phyloP scores from a whole-genome alignment of 2,888 invertebrate species.

The Dynastes tityus region DNA sequence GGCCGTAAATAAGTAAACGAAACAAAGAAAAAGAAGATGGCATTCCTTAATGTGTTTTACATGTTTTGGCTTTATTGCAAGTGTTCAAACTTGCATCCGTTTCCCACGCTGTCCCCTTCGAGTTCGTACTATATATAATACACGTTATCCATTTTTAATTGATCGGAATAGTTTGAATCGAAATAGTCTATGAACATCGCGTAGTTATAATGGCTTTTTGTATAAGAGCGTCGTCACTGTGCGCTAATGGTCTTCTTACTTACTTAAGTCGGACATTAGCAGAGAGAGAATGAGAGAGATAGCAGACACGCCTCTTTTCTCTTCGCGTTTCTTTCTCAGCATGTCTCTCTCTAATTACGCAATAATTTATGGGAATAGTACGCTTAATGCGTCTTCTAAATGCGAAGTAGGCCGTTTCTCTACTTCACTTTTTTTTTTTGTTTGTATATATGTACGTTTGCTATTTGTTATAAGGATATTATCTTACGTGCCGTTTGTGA shows the following conservation, averaged over 20 bases:
- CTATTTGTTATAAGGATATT: no score
- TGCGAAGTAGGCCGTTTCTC: conserved; percentile 21
- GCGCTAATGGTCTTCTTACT: conserved; percentile 20
- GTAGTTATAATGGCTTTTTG: conserved; percentile 1
- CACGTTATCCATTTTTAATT: conserved; percentile 41
- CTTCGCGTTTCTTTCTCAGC: not conserved
- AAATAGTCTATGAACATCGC: conserved; percentile 11
- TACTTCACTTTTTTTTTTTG: conserved; percentile 3
- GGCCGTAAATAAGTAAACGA: conserved; percentile 21
- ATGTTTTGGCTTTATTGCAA: conserved; percentile 49
- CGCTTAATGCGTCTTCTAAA: conserved; percentile 5
- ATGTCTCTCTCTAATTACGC: conserved; percentile 24
- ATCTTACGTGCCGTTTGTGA: no score
- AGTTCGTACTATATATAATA: conserved; percentile 10
- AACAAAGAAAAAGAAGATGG: conserved; percentile 31
- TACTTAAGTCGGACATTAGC: conserved; percentile 2
- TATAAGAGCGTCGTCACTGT: not conserved
- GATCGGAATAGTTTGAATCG: conserved; percentile 24
- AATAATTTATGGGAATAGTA: conserved; percentile 23
- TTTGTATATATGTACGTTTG: not conserved
- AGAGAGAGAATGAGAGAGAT: not conserved
- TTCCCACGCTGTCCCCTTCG: conserved; percentile 46
- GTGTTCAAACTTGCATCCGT: conserved; percentile 44
- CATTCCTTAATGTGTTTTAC: conserved; percentile 48
- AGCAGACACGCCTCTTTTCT: conserved; percentile 1